phyloP scores from a whole-genome alignment of 2,797 vertebrate species.

The Ciconia nigra region DNA sequence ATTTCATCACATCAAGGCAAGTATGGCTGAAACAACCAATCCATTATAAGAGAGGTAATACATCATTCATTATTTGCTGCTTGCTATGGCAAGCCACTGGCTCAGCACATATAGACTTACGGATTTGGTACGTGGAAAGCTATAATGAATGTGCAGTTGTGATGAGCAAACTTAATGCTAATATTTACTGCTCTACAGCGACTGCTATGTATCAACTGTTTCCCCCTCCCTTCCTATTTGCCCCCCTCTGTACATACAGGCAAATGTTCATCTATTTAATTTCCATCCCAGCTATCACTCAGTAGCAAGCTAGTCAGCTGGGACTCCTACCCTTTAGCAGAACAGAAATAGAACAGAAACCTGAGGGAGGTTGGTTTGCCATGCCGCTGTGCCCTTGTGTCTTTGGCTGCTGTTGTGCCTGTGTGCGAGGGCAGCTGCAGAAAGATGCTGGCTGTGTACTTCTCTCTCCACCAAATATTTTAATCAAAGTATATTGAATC shows the following conservation, averaged over 20 bases:
- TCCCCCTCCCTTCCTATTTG: background rate
- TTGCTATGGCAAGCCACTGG: slow-evolving; percentile 14
- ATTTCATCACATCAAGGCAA: slow-evolving; percentile 33
- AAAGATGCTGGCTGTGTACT: background rate
- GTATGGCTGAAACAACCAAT: slow-evolving; percentile 22
- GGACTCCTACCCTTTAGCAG: background rate
- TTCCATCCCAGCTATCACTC: background rate
- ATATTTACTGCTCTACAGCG: background rate
- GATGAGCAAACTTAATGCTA: slow-evolving; percentile 1
- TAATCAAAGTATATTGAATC: background rate
- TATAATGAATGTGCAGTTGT: background rate
- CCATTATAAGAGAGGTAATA: background rate
- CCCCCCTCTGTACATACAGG: background rate
- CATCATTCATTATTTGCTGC: slow-evolving; percentile 32
- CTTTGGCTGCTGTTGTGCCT: background rate
- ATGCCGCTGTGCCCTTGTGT: background rate
- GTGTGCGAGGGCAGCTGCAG: background rate
- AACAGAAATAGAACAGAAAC: background rate
- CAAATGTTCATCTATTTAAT: background rate
- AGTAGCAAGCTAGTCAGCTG: background rate
- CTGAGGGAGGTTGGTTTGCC: background rate
- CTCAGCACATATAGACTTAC: background rate
- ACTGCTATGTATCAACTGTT: background rate
- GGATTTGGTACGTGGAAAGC: background rate
- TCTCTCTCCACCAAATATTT: background rate